Evolutionary conservation across 2,797 vertebrate species (phyloP).

Genomic region (Diceros bicornis): DNA sequence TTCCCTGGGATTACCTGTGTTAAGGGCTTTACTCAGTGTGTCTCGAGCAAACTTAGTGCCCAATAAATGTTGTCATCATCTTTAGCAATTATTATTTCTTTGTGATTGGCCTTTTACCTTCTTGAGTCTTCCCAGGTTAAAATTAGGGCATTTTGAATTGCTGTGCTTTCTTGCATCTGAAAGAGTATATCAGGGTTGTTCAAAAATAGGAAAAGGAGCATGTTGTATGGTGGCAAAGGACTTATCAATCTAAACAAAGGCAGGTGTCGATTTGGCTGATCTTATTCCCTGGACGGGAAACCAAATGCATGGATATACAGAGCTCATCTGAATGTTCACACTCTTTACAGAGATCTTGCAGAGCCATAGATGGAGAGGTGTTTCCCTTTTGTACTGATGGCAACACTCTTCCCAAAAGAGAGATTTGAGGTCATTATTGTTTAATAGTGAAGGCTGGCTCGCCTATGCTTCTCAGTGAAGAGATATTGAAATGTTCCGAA

Average conservation of each 20-base stretch:
- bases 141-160: slow-evolving; percentile 40
- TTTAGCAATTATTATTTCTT: neutral
- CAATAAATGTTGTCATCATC: neutral
- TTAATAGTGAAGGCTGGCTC: neutral
- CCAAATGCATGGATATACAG: neutral
- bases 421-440: neutral
- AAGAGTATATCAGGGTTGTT: neutral
- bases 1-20: neutral
- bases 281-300: neutral
- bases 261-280: neutral
- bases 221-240: neutral
- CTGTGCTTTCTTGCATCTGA: neutral
- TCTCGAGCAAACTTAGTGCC: neutral
- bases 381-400: neutral
- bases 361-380: neutral
- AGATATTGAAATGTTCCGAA: neutral
- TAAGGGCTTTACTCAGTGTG: neutral
- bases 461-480: neutral
- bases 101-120: neutral
- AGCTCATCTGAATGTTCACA: neutral
- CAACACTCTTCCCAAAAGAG: neutral
- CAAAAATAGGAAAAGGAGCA: neutral
- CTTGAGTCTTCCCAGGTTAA: neutral
- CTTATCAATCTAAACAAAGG: neutral
- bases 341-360: neutral